Evolutionary conservation across 2,113 vertebrate genomes (phyloP), one percentile per base, ranked within the genome.

Genomic region (Okapia johnstoni): DNA sequence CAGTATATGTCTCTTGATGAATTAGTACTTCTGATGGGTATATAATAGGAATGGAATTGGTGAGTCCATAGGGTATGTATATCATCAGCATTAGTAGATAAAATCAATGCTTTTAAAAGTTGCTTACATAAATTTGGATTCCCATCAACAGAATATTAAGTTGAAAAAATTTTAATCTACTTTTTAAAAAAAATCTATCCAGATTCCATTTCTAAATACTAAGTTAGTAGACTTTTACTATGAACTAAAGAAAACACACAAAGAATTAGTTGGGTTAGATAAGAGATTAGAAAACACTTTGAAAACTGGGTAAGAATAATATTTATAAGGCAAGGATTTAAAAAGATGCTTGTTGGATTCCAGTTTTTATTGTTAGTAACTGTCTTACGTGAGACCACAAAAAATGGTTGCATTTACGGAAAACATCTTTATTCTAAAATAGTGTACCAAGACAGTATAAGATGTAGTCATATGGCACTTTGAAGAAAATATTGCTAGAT

Each of bases 351-450:
- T 73, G 14, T 60, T 76, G 26, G 43, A 85, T 76, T 19, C 77
- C 63, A 85, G 70, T 36, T 98, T 60, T 96, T 94, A 93, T 30
- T 88, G 36, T 30, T 92, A 96, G n/a, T 89, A 93, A 81, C 26
- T 92, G n/a, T 88, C 66, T 95, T 98, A 58, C 93, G 48, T 33
- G 55, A 93, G 55, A 97, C 92, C 83, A 96, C 11, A 70, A 97
- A 96, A 88, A 90, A 36, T 40, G 26, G 60, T 46, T 90, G 61
- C 30, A 73, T n/a, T 97, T 81, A 26, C 25, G 33, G 86, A 96
- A 97, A 52, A 73, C 85, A 98, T 57, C 97, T 96, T 96, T 86
- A 60, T 89, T 98, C 73, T 83, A 92, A 91, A 97, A 94, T 85
- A 96, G 13, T 57, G 0, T 5, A 33, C 85, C 73, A 76, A 84